Base-by-base conservation (phyloP, 2,113 vertebrate genomes). In the Centrocercus urophasianus region DNA sequence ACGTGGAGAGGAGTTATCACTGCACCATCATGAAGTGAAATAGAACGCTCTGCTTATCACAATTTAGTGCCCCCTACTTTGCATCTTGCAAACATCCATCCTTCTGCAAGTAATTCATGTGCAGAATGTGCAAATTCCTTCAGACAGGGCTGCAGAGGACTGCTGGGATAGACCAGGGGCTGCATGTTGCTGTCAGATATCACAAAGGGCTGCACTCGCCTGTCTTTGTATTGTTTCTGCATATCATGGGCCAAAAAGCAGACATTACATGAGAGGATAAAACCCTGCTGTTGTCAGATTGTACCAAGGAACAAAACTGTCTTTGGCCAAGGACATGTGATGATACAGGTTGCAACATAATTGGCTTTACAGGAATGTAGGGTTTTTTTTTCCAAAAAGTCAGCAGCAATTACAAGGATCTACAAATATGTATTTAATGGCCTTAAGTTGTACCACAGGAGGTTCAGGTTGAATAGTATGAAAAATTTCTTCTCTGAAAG, bases 151-250 rank as follows among this genome's bases (percentile, higher is more conserved):
- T 7, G 64, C 74, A 65, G 19, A 86, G 45, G 10, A 17, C 86
- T 69, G 5, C 0, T 2, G 72, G 87, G 67, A 84, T 60, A 64
- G 80, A 73, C 20, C 38, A 40, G 9, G 42, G 24, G 30, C 79
- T 48, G 34, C 42, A n/a, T 61, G 54, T 30, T 89, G 65, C 61
- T 91, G 82, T 92, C 78, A 83, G 42, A 61, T 65, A 69, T 36
- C 63, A 86, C 88, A 83, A 78, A 94, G 75, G 75, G 42, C 63
- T 52, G 25, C 0, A 4, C 56, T 91, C 60, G 83, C 69, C 52
- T 71, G 70, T 19, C 77, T 84, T 93, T 85, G 56, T 71, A 10
- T 20, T 42, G 88, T 1, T 11, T 52, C 82, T 95, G 90, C 43
- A 83, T 52, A 10, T 28, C n/a, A 17, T 32, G 45, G 88, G 27